Conservation (phyloP, 1,140 invertebrate species). For the Ips nitidus region DNA sequence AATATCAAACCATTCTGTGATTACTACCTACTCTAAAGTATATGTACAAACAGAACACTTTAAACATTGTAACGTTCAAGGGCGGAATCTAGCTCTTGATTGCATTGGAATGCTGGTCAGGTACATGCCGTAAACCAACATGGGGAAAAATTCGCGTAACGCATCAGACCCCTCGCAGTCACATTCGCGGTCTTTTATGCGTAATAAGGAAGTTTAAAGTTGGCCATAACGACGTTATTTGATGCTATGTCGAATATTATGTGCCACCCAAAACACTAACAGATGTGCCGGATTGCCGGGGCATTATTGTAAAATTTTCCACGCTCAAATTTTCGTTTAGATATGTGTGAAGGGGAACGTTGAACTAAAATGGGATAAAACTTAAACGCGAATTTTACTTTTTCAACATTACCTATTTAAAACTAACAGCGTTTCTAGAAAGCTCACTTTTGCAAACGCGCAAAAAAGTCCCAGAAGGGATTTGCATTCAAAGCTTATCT, state of each 20-base stretch:
- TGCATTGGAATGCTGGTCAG: conserved; percentile 23
- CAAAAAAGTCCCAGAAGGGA: conserved; percentile 31
- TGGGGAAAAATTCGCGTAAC: conserved; percentile 22
- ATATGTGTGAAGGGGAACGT: conserved; percentile 15
- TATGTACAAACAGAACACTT: too few relatives aligned
- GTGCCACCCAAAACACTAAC: conserved; percentile 24
- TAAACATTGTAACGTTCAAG: too few relatives aligned
- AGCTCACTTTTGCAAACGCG: neutral
- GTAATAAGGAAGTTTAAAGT: conserved; percentile 33
- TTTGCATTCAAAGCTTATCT: conserved; percentile 35
- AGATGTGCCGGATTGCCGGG: conserved; percentile 29
- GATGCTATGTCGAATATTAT: conserved; percentile 28
- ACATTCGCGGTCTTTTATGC: conserved; percentile 28
- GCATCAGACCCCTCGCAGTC: conserved; percentile 16
- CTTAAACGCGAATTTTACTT: too few relatives aligned
- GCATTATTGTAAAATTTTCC: conserved; percentile 30
- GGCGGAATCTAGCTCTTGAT: neutral
- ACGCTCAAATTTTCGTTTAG: conserved; percentile 11
- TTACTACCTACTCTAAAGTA: too few relatives aligned
- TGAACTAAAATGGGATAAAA: too few relatives aligned
- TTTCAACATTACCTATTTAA: too few relatives aligned
- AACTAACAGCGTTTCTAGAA: too few relatives aligned
- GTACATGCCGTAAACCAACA: conserved; percentile 23
- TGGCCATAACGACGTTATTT: conserved; percentile 19
- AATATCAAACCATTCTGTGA: too few relatives aligned